Evolutionary conservation across 37 sponge, comb jelly and placozoan species (phyloP).

Genomic region (Oopsacas minuta): DNA sequence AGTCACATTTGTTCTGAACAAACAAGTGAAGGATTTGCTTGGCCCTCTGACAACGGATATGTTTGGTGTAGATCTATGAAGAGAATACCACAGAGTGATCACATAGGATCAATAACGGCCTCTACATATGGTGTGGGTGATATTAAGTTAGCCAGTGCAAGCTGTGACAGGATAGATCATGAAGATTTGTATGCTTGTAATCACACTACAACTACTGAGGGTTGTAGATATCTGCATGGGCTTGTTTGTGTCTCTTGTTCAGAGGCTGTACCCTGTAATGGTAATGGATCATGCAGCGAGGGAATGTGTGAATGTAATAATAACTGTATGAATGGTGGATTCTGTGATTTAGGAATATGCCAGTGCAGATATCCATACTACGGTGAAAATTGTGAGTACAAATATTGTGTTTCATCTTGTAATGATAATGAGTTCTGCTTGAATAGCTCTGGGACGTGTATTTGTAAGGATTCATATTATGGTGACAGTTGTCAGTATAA

Average conservation of each 20-base stretch:
- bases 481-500: background rate
- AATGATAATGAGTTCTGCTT: background rate
- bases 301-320: background rate
- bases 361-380: background rate
- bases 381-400: background rate
- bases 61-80: background rate
- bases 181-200: background rate
- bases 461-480: background rate
- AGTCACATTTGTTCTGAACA: background rate
- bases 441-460: background rate
- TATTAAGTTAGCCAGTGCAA: background rate
- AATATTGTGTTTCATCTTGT: background rate
- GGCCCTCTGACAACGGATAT: background rate
- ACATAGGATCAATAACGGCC: background rate
- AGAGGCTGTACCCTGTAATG: background rate
- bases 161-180: background rate
- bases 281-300: background rate
- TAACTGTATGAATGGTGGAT: background rate
- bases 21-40: background rate
- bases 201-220: background rate
- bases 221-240: background rate
- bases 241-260: background rate
- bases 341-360: background rate
- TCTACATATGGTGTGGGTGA: background rate
- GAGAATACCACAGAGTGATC: background rate